A percentile compares a stretch with the other conserved stretches of the same genome.
Evolutionary conservation across 2,797 vertebrate species (phyloP).

Genomic region (Myotis planiceps): DNA sequence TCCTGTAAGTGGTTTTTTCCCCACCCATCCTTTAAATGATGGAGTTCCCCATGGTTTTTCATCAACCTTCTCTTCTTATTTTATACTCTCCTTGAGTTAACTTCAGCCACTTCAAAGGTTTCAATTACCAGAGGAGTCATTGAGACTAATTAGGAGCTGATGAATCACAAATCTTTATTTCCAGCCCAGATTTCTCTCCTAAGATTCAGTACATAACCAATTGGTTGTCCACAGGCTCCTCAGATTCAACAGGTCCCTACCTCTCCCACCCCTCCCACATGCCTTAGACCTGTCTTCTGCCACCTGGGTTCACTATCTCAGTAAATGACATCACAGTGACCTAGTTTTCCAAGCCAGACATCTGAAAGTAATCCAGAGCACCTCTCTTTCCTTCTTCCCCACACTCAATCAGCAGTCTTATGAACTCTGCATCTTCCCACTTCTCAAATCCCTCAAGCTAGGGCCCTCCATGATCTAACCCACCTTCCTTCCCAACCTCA

Average conservation of each 20-base stretch:
- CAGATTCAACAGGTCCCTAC: background rate
- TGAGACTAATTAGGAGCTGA: constrained; percentile 66
- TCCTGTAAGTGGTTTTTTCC: background rate
- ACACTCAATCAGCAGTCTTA: background rate
- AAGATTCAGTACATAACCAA: constrained; percentile 30
- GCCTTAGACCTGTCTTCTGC: background rate
- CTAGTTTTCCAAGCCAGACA: background rate
- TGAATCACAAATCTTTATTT: constrained; percentile 71
- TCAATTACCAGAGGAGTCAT: constrained; percentile 61
- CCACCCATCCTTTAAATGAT: background rate
- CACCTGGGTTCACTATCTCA: background rate
- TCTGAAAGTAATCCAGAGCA: background rate
- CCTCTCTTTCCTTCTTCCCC: background rate
- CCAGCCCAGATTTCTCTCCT: constrained; percentile 56
- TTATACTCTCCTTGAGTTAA: constrained; percentile 43
- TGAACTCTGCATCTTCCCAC: background rate
- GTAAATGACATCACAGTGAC: background rate
- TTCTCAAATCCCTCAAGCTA: background rate
- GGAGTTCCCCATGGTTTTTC: background rate
- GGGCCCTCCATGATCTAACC: background rate
- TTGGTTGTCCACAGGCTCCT: background rate
- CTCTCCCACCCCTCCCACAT: background rate
- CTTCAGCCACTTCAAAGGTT: constrained; percentile 63
- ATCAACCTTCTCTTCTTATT: constrained; percentile 40
- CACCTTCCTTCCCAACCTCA: background rate